A percentile compares a stretch with the other conserved stretches of the same genome.
Conservation (phyloP, 2,113 vertebrate genomes). For the Aegypius monachus region DNA sequence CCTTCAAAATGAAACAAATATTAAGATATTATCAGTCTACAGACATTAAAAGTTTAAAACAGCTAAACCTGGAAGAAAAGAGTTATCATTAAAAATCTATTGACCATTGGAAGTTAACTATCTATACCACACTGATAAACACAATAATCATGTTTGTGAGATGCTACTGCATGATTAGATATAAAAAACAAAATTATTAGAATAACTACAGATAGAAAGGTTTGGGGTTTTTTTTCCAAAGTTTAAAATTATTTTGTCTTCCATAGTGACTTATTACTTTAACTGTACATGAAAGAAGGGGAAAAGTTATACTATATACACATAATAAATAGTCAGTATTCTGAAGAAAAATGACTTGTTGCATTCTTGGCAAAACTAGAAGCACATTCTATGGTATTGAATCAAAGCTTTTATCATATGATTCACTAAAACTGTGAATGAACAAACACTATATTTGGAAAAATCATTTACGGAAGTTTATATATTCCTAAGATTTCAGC, state of each 20-base stretch:
- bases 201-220: not conserved
- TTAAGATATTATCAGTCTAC: conserved; percentile 30
- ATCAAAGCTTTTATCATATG: not conserved
- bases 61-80: not conserved
- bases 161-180: not conserved
- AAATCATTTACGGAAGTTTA: not conserved
- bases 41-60: not conserved
- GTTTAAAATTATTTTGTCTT: not conserved
- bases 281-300: not conserved
- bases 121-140: not conserved
- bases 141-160: not conserved
- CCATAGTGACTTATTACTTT: not conserved
- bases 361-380: not conserved
- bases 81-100: not conserved
- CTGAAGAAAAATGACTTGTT: not conserved
- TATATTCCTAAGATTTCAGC: not conserved
- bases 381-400: not conserved
- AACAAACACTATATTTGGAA: not conserved
- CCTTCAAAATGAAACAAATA: conserved; percentile 62
- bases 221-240: rapidly evolving
- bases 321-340: not conserved
- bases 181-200: not conserved
- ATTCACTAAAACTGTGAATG: not conserved
- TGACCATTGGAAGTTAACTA: not conserved
- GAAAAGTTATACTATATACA: not conserved